Conservation (phyloP, 2,888 invertebrate genomes). For the Lasioglossum leucozonium region DNA sequence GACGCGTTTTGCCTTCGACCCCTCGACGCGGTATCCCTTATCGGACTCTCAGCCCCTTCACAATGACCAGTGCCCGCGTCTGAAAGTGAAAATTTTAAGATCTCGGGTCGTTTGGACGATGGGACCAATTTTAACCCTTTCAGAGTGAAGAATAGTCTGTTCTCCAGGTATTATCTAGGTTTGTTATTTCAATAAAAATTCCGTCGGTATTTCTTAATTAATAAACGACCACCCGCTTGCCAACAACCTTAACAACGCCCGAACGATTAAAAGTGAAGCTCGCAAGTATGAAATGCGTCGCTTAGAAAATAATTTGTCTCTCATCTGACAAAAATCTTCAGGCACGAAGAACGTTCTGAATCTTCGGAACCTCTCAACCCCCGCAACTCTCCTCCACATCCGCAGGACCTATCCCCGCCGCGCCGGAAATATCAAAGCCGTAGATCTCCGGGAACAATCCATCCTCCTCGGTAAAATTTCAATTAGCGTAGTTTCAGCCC, state of each 20-base stretch:
- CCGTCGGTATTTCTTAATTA: too few relatives aligned
- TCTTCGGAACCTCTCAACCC: not conserved
- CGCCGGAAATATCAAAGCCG: not conserved
- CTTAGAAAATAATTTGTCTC: too few relatives aligned
- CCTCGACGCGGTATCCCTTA: conserved; percentile 61
- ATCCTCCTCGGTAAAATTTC: conserved; percentile 39
- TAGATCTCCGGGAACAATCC: not conserved
- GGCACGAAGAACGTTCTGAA: not conserved
- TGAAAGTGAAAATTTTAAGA: conserved; percentile 3
- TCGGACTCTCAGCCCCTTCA: conserved; percentile 36
- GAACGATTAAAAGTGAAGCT: too few relatives aligned
- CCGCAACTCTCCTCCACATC: not conserved
- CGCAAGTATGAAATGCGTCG: too few relatives aligned
- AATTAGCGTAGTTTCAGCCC: conserved; percentile 51
- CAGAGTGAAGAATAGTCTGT: not conserved
- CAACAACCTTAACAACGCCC: too few relatives aligned
- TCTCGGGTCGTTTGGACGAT: not conserved
- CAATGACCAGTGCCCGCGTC: not conserved
- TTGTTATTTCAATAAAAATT: not conserved
- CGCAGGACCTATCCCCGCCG: not conserved
- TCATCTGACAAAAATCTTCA: not conserved
- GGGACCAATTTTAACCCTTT: not conserved
- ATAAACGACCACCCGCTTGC: too few relatives aligned
- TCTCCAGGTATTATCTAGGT: not conserved
- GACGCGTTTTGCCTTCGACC: conserved; percentile 61